Base-by-base conservation (phyloP, 2,797 vertebrate species). In the Cossypha heuglini region DNA sequence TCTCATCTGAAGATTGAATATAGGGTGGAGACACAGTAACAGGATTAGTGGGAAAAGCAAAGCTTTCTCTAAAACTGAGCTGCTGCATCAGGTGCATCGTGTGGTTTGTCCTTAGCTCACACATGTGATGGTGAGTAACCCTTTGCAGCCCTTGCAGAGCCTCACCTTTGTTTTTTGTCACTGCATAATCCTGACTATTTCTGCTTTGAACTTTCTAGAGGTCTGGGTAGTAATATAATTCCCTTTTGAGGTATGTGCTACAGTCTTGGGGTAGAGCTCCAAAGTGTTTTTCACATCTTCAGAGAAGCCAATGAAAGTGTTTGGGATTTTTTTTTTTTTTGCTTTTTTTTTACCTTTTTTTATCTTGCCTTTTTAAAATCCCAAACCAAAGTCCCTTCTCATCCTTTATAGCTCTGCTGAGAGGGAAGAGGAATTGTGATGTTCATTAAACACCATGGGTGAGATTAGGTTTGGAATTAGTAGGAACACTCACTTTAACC, bases 251-350 rank as follows among this genome's bases (percentile, higher is more conserved):
- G 12, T 1, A 0, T 33, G 9, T 49, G 13, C 26, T 68, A 20
- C 19, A 58, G 46, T 58, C 31, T 25, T 24, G 43, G 15, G 6
- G 4, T 31, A 76, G 51, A 75, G 9, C 5, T 69, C 28, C 37
- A 35, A 73, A 57, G 3, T 18, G 20, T 42, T 81, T 88, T 90
- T 46, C 21, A 3, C 17, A 49, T 22, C 8, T 67, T 59, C 49
- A 90, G 20, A 18, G 6, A 49, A 8, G 33, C 15, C 8, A 22
- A 17, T 48, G 48, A 63, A 88, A 79, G 13, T 33, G 31, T 26
- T 33, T 31, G 13, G 25, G 7, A 3, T 2, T 8, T 48, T 52
- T 49, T 48, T 48, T 57, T 24, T 31, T 7, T 1, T 0, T 1
- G 42, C 17, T 33, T n/a, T 64, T 46, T 29, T 38, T 25, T 42